Percentiles rank a stretch among this genome's conserved stretches.
phyloP scores from a whole-genome alignment of 2,113 vertebrate genomes.

The Vidua chalybeata region DNA sequence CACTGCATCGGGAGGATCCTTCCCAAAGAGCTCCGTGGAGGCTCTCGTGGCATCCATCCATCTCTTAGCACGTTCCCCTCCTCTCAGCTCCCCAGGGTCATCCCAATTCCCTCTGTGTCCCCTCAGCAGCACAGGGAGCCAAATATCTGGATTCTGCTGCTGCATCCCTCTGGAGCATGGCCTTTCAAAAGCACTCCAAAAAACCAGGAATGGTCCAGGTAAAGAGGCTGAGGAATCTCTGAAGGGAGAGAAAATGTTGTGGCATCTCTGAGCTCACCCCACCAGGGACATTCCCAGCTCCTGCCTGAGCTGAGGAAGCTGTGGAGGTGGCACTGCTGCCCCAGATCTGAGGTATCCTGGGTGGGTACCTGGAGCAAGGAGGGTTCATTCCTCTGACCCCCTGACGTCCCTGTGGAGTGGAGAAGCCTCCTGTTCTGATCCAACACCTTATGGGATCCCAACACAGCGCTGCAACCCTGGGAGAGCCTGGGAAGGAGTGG shows the following conservation, averaged over 20 bases:
- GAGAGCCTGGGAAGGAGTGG: not conserved
- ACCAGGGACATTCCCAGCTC: not conserved
- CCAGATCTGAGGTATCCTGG: rapidly evolving
- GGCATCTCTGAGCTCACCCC: not conserved
- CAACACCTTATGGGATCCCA: rapidly evolving
- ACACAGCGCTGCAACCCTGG: rapidly evolving
- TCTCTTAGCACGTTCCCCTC: rapidly evolving
- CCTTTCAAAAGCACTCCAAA: not conserved
- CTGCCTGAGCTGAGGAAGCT: not conserved
- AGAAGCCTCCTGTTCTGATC: not conserved
- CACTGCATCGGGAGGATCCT: rapidly evolving
- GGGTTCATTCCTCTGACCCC: not conserved
- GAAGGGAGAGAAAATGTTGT: not conserved
- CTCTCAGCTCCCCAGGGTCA: rapidly evolving
- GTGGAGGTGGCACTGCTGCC: not conserved
- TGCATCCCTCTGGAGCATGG: not conserved
- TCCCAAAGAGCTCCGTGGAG: not conserved
- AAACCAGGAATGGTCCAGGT: not conserved
- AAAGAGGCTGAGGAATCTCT: not conserved
- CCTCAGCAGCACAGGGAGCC: not conserved
- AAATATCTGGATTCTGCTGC: rapidly evolving
- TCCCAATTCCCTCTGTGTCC: not conserved
- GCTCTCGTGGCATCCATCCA: rapidly evolving
- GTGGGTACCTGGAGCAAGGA: not conserved
- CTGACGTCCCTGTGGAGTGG: not conserved